Percentiles rank a stretch among this genome's conserved stretches.
Conservation (phyloP, 1,140 invertebrate species). For the Zaprionus inermis region DNA sequence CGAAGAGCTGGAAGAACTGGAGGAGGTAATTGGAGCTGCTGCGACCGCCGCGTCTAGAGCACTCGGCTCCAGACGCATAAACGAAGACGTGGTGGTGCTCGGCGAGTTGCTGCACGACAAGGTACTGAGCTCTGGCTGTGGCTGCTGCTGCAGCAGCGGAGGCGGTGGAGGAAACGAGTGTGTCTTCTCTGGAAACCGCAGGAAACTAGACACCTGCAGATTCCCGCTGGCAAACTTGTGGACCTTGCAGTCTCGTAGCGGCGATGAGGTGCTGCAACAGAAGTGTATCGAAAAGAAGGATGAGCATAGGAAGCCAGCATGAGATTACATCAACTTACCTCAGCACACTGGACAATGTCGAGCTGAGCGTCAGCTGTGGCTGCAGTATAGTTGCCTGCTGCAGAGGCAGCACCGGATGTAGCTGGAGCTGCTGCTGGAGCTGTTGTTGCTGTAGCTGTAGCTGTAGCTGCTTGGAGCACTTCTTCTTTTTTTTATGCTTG, state of each 20-base stretch:
- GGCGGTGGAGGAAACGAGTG: constrained; percentile 74
- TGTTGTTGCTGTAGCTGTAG: constrained; percentile 35
- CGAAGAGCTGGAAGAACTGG: constrained; percentile 43
- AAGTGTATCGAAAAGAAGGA: too few species aligned
- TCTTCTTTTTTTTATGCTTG: constrained; percentile 80
- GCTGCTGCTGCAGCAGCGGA: constrained; percentile 38
- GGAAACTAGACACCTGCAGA: constrained; percentile 66
- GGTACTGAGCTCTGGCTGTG: constrained; percentile 50
- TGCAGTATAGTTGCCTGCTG: constrained; percentile 49
- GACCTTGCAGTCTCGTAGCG: constrained; percentile 76
- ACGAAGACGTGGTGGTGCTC: constrained; percentile 64
- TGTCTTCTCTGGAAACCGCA: constrained; percentile 74
- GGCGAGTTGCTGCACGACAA: constrained; percentile 59
- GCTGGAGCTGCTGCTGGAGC: constrained; percentile 47
- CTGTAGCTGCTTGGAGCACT: constrained; percentile 65
- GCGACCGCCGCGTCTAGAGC: constrained; percentile 64
- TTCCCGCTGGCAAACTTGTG: constrained; percentile 72
- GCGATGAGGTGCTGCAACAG: constrained; percentile 51
- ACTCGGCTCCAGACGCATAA: constrained; percentile 75
- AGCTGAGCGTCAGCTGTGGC: constrained; percentile 60
- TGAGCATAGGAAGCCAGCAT: background rate
- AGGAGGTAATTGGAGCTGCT: constrained; percentile 56
- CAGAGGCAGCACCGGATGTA: constrained; percentile 27
- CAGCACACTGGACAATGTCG: constrained; percentile 56
- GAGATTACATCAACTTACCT: constrained; percentile 44